These are phyloP conservation scores for Brachylomia viminalis DNA, from an alignment of 2,888 invertebrate genomes.

Conservation along the genomic window DNA sequence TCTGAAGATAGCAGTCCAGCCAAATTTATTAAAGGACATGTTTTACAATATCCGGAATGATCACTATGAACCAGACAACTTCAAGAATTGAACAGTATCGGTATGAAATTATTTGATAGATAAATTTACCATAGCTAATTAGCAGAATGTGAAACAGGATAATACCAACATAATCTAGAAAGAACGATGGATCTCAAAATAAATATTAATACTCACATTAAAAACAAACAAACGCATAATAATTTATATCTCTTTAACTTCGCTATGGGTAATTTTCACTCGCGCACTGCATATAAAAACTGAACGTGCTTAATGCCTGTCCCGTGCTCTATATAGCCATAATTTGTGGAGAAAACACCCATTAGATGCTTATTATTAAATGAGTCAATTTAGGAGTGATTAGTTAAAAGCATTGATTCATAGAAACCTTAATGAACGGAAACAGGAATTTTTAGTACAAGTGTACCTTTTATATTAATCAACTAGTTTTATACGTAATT, in stretches of 20 bases:
- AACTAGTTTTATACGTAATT: neutral
- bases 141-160: neutral
- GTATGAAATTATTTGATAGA: too few relatives aligned
- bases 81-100: neutral
- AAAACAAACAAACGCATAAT: slow-evolving; percentile 47
- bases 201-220: slow-evolving; percentile 55
- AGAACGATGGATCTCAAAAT: neutral
- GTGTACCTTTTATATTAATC: neutral
- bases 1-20: neutral
- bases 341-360: slow-evolving; percentile 2
- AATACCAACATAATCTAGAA: neutral
- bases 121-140: neutral
- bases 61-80: neutral
- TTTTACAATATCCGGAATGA: neutral
- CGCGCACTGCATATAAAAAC: slow-evolving; percentile 24
- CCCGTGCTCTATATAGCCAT: slow-evolving; percentile 14
- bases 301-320: slow-evolving; percentile 9
- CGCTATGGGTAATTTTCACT: neutral
- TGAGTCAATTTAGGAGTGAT: slow-evolving; percentile 12
- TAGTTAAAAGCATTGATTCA: slow-evolving; percentile 38
- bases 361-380: neutral
- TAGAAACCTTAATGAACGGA: slow-evolving; percentile 8
- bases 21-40: neutral
- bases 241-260: neutral
- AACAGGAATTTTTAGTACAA: slow-evolving; percentile 1